Evolutionary conservation across 2,797 vertebrate species (phyloP).

Genomic region (Melanogrammus aeglefinus): DNA sequence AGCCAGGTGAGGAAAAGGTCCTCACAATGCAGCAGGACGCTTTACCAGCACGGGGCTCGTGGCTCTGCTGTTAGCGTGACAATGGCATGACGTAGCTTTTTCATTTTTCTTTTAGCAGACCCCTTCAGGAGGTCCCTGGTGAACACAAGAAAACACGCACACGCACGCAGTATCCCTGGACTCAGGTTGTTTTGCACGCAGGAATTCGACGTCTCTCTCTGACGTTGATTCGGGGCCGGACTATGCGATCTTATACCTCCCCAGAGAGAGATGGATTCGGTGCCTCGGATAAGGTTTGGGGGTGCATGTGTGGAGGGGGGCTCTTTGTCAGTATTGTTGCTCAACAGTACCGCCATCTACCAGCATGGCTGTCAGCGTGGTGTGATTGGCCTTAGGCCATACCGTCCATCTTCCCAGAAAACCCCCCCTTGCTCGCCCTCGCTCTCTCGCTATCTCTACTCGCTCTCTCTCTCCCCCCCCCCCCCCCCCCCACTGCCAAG

Average conservation of each 20-base stretch:
- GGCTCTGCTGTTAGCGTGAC: too few relatives aligned
- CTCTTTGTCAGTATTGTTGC: conserved; percentile 1
- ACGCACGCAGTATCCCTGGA: neutral
- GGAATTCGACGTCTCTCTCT: neutral
- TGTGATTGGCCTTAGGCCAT: neutral
- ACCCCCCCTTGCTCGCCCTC: neutral
- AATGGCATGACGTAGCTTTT: too few relatives aligned
- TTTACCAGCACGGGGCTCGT: too few relatives aligned
- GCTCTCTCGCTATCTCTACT: too few relatives aligned
- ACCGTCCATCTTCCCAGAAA: neutral
- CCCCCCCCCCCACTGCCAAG: neutral
- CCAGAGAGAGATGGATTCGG: conserved; percentile 3
- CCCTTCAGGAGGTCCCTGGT: neutral
- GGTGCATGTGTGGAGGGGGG: neutral
- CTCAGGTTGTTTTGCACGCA: neutral
- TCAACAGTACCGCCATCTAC: neutral
- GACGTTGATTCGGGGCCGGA: neutral
- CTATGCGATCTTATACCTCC: neutral
- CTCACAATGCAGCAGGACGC: too few relatives aligned
- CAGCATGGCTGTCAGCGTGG: neutral
- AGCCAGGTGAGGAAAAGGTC: too few relatives aligned
- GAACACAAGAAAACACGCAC: neutral
- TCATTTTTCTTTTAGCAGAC: neutral
- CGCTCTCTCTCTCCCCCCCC: too few relatives aligned
- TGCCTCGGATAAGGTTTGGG: neutral